A percentile compares a stretch with the other conserved stretches of the same genome.
These are phyloP conservation scores for Syngnathus acus DNA, from an alignment of 2,797 vertebrate genomes.

Conservation along the genomic window DNA sequence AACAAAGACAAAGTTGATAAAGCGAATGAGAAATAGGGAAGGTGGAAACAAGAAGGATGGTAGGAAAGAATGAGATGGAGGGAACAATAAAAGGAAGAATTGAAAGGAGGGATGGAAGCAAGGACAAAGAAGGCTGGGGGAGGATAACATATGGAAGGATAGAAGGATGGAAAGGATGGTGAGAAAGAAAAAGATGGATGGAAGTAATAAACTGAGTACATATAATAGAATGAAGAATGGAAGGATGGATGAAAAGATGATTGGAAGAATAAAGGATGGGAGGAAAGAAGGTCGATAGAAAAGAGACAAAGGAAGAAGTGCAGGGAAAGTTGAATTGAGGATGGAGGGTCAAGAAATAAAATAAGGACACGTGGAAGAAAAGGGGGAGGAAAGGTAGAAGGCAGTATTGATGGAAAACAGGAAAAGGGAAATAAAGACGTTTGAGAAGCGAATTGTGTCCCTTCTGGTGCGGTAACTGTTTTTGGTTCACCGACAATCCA, in stretches of 20 bases:
- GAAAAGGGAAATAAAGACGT: neutral
- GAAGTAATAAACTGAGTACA: too few relatives aligned
- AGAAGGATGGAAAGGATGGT: neutral
- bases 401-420: too few relatives aligned
- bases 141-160: neutral
- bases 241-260: neutral
- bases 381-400: neutral
- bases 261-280: neutral
- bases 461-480: neutral
- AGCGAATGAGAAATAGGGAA: too few relatives aligned
- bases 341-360: too few relatives aligned
- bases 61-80: too few relatives aligned
- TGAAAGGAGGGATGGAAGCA: neutral
- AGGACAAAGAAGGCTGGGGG: neutral
- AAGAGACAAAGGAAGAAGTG: too few relatives aligned
- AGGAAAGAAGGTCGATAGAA: neutral
- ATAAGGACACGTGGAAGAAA: neutral
- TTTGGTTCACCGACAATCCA: conserved; percentile 1
- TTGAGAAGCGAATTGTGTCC: neutral
- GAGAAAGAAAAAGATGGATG: too few relatives aligned
- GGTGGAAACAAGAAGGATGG: too few relatives aligned
- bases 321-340: too few relatives aligned
- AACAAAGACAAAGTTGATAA: too few relatives aligned
- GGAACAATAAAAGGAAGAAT: too few relatives aligned
- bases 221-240: neutral